These are phyloP conservation scores for Xestia rhomboidea DNA, from an alignment of 2,888 invertebrate species.

Conservation along the genomic window DNA sequence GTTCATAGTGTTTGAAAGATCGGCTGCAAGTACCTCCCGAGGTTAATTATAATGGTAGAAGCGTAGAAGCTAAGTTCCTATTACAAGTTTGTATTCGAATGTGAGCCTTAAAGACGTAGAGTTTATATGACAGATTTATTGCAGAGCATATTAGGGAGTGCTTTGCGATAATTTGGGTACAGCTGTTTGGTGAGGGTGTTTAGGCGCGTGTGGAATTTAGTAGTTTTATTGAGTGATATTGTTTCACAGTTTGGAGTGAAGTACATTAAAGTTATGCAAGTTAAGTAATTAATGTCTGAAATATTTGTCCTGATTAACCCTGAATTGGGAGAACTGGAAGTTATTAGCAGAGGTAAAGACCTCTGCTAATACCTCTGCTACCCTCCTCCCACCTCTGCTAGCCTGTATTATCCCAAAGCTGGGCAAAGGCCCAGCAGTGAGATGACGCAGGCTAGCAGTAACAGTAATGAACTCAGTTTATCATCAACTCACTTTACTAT, in stretches of 20 bases:
- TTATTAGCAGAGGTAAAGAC: not conserved
- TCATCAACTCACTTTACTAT: not conserved
- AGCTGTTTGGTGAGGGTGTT: constrained; percentile 25
- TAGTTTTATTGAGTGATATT: constrained; percentile 30
- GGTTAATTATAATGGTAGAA: constrained; percentile 54
- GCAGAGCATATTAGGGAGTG: constrained; percentile 29
- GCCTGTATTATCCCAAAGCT: no score
- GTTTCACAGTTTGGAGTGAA: not conserved
- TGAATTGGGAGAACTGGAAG: not conserved
- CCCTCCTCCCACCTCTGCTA: no score
- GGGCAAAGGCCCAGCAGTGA: not conserved
- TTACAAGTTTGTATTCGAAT: constrained; percentile 41
- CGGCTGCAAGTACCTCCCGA: constrained; percentile 28
- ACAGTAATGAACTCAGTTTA: not conserved
- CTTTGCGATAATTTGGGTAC: constrained; percentile 40
- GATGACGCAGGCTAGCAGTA: not conserved
- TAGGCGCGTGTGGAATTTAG: constrained; percentile 5
- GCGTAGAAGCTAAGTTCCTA: constrained; percentile 23
- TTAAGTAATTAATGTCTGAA: not conserved
- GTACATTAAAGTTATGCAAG: not conserved
- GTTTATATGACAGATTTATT: constrained; percentile 53
- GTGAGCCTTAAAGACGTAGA: constrained; percentile 21
- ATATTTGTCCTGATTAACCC: not conserved
- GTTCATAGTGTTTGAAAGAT: constrained; percentile 47
- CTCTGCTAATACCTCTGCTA: no score